phyloP scores from a whole-genome alignment of 1,140 invertebrate genomes.

The Orius laevigatus region DNA sequence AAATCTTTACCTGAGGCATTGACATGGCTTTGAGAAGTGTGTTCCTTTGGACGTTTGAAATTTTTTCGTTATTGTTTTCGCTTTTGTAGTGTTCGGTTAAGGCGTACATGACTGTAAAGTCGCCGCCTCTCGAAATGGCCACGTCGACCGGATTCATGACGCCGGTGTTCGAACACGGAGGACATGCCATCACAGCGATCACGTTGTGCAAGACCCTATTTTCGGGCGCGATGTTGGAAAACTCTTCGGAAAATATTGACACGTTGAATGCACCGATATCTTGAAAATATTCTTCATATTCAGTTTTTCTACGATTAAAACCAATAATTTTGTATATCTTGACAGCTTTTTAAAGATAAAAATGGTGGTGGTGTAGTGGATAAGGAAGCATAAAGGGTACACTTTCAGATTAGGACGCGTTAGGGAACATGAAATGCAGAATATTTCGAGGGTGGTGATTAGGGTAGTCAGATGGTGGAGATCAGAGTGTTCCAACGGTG shows the following conservation, averaged over 20 bases:
- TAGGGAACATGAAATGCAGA: background rate
- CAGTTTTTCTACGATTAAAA: slow-evolving; percentile 26
- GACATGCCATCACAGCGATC: slow-evolving; percentile 52
- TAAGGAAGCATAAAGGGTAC: slow-evolving; percentile 4
- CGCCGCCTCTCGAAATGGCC: slow-evolving; percentile 43
- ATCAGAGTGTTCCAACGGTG: too few relatives aligned
- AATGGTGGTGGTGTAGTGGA: background rate
- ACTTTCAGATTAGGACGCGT: background rate
- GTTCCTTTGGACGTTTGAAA: slow-evolving; percentile 34
- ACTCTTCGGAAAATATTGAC: slow-evolving; percentile 37
- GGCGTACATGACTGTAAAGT: slow-evolving; percentile 45
- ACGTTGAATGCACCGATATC: slow-evolving; percentile 36
- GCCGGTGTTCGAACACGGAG: slow-evolving; percentile 55
- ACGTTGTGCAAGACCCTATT: slow-evolving; percentile 41
- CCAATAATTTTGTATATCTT: slow-evolving; percentile 3
- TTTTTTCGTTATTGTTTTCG: slow-evolving; percentile 32
- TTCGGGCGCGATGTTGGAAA: slow-evolving; percentile 37
- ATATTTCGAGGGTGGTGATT: too few relatives aligned
- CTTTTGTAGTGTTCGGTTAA: slow-evolving; percentile 37
- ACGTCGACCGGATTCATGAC: slow-evolving; percentile 30
- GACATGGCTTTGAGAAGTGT: slow-evolving; percentile 46
- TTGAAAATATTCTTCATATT: slow-evolving; percentile 36
- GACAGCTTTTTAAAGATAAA: slow-evolving; percentile 3
- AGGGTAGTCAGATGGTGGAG: too few relatives aligned
- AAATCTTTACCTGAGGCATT: slow-evolving; percentile 37